Conservation (phyloP, 2,888 invertebrate genomes). For the Aleiodes testaceus region DNA sequence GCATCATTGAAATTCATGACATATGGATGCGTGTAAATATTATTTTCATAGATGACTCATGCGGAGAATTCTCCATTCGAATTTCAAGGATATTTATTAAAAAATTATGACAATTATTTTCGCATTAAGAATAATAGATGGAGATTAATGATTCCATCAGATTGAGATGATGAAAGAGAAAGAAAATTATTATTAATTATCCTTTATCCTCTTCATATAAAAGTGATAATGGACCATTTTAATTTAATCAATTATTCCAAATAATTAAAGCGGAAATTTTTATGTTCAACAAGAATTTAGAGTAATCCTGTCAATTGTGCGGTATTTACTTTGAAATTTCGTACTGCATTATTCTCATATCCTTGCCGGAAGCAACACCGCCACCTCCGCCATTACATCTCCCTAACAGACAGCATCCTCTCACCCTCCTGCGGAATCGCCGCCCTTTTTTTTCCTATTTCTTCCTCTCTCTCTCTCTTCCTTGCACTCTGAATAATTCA, state of each 20-base stretch:
- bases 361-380: slow-evolving; percentile 41
- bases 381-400: slow-evolving; percentile 37
- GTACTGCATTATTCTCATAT: slow-evolving; percentile 17
- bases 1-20: slow-evolving; percentile 7
- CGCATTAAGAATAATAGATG: slow-evolving; percentile 1
- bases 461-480: slow-evolving; percentile 1
- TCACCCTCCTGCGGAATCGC: not conserved
- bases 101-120: not conserved
- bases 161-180: not conserved
- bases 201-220: too few species aligned
- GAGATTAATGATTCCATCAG: not conserved
- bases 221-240: too few species aligned
- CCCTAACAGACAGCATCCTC: not conserved
- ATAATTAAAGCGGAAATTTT: too few species aligned
- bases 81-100: slow-evolving; percentile 14
- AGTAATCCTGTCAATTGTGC: slow-evolving; percentile 61
- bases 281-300: slow-evolving; percentile 43
- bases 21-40: slow-evolving; percentile 1
- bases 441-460: not conserved
- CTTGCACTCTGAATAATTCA: slow-evolving; percentile 39
- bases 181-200: not conserved
- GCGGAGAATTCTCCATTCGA: slow-evolving; percentile 7
- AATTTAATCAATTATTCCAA: too few species aligned
- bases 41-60: slow-evolving; percentile 1
- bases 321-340: slow-evolving; percentile 48